Base-by-base conservation (phyloP, 2,888 invertebrate genomes). In the Adelognathus sp. region DNA sequence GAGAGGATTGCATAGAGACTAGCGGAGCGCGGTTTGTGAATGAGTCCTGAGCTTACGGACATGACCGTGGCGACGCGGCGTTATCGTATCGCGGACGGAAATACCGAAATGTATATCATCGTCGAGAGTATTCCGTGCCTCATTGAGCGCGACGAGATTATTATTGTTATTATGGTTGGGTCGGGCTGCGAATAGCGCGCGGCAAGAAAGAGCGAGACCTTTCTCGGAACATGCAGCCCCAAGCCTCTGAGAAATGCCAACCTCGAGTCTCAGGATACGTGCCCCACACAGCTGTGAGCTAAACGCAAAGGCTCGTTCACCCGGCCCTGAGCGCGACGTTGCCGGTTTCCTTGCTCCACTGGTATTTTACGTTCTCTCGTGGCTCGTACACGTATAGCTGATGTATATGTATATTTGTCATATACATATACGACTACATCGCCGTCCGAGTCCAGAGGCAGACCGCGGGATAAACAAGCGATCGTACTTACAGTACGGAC, bases 221-320 rank as follows among this genome's bases (percentile, higher is more conserved):
- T 80, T 61, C 71, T 71, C 61, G 67, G 76, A 79, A 72, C 54
- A 58, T 21, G 31, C 69, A 46, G 50, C 50, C 58, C 54, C 54
- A 21, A 76, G 71, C 50, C 60, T 54, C 72, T 16, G 69, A 72
- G 79, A 77, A 77, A 24, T 24, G 60, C 77, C n/a, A 69, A 56
- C 79, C 80, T 77, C 81, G 81, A 64, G 52, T 75, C 58, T 58
- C 64, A 52, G 56, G 41, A 24, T n/a, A 63, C 60, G 71, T 50
- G 61, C 44, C 58, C 41, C 36, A 69, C 77, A 81, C 80, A 82
- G 80, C 79, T 80, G 82, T 82, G 66, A 39, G 44, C 46, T 50
- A 44, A 36, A 54, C 18, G 75, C 69, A 44, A 36, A 54, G 29
- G 75, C 69, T 70, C 71, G 71, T 76, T 74, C 63, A 56, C 52